Evolutionary conservation across 2,113 vertebrate genomes (phyloP).

Genomic region (Dipodomys ordii): DNA sequence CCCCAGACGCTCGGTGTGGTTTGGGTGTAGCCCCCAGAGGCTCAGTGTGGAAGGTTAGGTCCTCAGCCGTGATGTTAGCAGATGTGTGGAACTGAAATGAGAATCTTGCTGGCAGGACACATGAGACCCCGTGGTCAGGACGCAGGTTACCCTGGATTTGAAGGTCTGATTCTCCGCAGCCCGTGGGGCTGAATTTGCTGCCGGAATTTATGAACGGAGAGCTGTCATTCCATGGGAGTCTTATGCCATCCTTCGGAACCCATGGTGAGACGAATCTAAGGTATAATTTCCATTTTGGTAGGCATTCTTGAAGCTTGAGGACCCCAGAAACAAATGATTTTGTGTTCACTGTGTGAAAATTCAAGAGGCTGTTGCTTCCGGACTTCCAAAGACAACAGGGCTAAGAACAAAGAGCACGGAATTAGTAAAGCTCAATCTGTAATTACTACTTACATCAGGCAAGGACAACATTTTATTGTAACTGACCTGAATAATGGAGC

Average conservation of each 20-base stretch:
- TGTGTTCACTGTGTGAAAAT: slow-evolving; percentile 19
- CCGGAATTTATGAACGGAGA: background rate
- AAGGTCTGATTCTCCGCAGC: background rate
- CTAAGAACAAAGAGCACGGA: slow-evolving; percentile 47
- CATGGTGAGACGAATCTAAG: slow-evolving; percentile 1
- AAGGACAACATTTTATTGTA: slow-evolving; percentile 75
- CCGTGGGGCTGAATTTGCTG: too few relatives aligned
- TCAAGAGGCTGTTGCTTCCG: slow-evolving; percentile 33
- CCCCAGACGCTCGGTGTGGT: background rate
- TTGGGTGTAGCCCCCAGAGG: background rate
- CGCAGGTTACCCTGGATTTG: background rate
- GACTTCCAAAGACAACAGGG: slow-evolving; percentile 30
- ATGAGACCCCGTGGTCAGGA: background rate
- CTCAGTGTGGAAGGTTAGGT: background rate
- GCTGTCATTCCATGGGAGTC: background rate
- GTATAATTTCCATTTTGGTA: background rate
- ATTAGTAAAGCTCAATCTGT: slow-evolving; percentile 63
- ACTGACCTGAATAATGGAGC: slow-evolving; percentile 75
- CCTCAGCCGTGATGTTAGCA: accelerated
- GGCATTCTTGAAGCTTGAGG: too few relatives aligned
- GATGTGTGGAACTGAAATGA: background rate
- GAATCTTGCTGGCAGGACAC: background rate
- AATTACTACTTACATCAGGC: slow-evolving; percentile 59
- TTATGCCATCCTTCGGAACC: background rate
- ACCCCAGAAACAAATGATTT: background rate